Base-by-base conservation (phyloP, 2,888 invertebrate genomes). In the Eupeodes latifasciatus region DNA sequence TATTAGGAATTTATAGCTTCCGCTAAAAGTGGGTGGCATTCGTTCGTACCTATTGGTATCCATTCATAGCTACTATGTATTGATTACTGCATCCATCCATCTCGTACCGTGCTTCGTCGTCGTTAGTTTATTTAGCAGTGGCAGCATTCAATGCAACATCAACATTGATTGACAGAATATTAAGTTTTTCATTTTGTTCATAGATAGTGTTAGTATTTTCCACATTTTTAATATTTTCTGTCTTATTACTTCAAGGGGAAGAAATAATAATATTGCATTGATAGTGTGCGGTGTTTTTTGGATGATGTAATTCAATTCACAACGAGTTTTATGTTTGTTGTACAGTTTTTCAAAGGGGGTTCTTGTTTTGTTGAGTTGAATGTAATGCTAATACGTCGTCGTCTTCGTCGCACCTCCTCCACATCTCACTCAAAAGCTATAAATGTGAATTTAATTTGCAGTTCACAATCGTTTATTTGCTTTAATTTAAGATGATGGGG, bases 1-100 rank as follows among this genome's bases (percentile, higher is more conserved):
- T 61, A 79, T 79, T 66, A 79, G 59, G 79, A 83, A 87, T 83
- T 82, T 87, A 79, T 87, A 87, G 79, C 79, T 87, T 83, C 86
- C 83, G 83, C 71, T 79, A 61, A 72, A 66, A 87, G 86, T 87
- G 79, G 83, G 83, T 76, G 86, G 75, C 47, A 75, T 71, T 53
- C 51, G 1, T 16, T 5, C 16, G 19, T 12, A 19, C 16, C 19
- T 19, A 40, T 40, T 40, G 40, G 40, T 36, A 40, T 40, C 40
- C 40, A 40, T 40, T 40, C 40, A 40, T 40, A 40, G 40, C 40
- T 40, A 40, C 40, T 40, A 40, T 40, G 40, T 71, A 55, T 71
- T 57, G 40, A 72, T 59, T 69, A 53, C n/a, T 69, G 55, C 27
- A 69, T 55, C 40, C 40, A 40, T 40, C 40, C 40, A 40, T 40